phyloP scores from a whole-genome alignment of 1,140 invertebrate species.

The Lamellibrachia luymesi region DNA sequence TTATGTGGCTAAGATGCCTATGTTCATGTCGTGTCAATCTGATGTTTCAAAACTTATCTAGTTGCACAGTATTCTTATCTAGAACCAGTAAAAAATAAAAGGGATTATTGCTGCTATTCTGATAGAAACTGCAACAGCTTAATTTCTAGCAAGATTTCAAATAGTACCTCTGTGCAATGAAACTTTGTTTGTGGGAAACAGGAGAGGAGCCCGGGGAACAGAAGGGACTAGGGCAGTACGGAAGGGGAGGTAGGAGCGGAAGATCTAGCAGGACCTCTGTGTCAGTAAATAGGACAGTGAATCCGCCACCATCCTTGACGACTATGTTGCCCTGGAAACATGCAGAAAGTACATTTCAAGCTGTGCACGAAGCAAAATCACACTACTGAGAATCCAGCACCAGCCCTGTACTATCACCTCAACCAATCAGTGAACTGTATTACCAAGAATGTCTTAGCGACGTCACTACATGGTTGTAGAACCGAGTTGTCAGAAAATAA shows the following conservation, averaged over 20 bases:
- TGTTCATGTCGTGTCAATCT: too few relatives aligned
- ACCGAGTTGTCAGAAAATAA: not conserved
- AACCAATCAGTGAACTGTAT: not conserved
- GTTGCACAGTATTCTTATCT: not conserved
- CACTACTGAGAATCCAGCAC: not conserved
- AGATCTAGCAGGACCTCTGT: constrained; percentile 72
- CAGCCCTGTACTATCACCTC: not conserved
- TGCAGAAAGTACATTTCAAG: not conserved
- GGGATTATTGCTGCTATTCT: not conserved
- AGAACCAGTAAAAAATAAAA: not conserved
- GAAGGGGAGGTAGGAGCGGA: not conserved
- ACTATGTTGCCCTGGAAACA: constrained; percentile 76
- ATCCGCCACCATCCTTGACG: constrained; percentile 86
- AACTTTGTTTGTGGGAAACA: not conserved
- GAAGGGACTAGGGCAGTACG: not conserved
- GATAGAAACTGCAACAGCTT: not conserved
- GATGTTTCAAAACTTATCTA: not conserved
- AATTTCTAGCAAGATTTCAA: not conserved
- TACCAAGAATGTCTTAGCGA: not conserved
- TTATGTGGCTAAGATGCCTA: too few relatives aligned
- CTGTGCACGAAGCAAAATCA: not conserved
- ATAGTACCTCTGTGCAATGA: not conserved
- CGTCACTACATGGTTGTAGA: not conserved
- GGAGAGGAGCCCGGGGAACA: not conserved
- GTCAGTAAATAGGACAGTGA: constrained; percentile 92